Base-by-base conservation (phyloP, 2,888 invertebrate species). In the Flexamia atlantica region DNA sequence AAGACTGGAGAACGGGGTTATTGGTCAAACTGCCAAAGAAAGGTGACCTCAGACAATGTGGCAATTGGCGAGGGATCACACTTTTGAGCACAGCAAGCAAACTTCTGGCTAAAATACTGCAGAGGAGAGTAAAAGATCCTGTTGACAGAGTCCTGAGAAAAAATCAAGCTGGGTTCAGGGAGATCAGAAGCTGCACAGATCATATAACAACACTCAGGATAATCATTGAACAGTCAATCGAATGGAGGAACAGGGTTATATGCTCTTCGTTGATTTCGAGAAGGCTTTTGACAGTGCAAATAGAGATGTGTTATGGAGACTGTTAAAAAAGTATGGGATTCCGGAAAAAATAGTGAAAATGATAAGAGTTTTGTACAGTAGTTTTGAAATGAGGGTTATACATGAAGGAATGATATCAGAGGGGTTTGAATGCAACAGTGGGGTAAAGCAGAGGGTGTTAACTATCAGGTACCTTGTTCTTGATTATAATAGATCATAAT, bases 11-110 rank as follows among this genome's bases (percentile, higher is more conserved):
- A 28, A 64, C 28, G 25, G 64, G 64, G 12, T 28, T 64, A 9
- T 17, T 64, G 25, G 30, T 64, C 25, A 64, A 25, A 64, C 10
- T 64, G 30, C 64, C 64, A 30, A 64, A 64, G 64, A 64, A 64
- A 17, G 64, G 64, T 25, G 64, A 64, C 17, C 10, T 30, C 64
- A 10, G 25, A 64, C 30, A 12, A 64, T 64, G 25, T 30, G 30
- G 7, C 64, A 10, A 64, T 30, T 64, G 64, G 64, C 7, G 64
- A n/a, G 64, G 64, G 9, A 64, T 64, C 4, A 64, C 64, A 10
- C 64, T 64, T 28, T 25, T 64, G 25, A 10, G 28, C 17, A 30
- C 30, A 3, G 64, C 25, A n/a, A 64, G 64, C 5, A 64, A 64
- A 64, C 10, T 64, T 10, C 64, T 64, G 25, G 30, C 64, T 64